These are phyloP conservation scores for Meteorus sp. DNA, from an alignment of 1,140 invertebrate species.

Conservation along the genomic window DNA sequence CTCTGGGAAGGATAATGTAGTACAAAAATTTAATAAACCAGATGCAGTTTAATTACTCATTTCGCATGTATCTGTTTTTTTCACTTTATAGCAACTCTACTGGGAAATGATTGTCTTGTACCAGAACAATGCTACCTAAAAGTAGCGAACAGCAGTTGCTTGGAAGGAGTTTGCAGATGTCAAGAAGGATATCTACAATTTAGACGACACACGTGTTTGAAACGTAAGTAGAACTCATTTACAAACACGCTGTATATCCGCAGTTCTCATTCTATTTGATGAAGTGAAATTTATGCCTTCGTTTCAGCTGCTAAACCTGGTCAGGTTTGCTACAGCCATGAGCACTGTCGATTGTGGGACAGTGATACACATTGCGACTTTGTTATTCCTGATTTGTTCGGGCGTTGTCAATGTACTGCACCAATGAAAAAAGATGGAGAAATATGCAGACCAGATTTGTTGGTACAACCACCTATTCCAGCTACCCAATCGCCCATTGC, in stretches of 20 bases:
- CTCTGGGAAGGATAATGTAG: too few species aligned
- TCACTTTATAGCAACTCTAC: constrained; percentile 67
- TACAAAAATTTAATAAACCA: too few species aligned
- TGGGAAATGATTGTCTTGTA: constrained; percentile 73
- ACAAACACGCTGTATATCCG: background rate
- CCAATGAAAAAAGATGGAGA: constrained; percentile 69
- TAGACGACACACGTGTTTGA: constrained; percentile 83
- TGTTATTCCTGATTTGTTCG: constrained; percentile 84
- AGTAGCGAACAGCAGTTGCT: constrained; percentile 76
- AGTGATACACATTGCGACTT: constrained; percentile 84
- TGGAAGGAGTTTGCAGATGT: constrained; percentile 76
- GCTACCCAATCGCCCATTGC: constrained; percentile 4
- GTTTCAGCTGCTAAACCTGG: constrained; percentile 80
- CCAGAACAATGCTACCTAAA: constrained; percentile 76
- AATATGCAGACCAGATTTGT: constrained; percentile 55
- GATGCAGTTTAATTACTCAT: too few species aligned
- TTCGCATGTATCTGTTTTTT: constrained; percentile 16
- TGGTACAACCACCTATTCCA: constrained; percentile 42
- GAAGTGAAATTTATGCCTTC: constrained; percentile 1
- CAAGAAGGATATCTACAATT: constrained; percentile 80
- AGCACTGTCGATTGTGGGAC: constrained; percentile 82
- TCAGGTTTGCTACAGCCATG: constrained; percentile 87
- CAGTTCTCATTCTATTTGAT: background rate
- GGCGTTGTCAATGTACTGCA: constrained; percentile 79
- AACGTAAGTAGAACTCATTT: constrained; percentile 67